Evolutionary conservation across 1,140 invertebrate species (phyloP).

Genomic region (Brachionus paranguensis): DNA sequence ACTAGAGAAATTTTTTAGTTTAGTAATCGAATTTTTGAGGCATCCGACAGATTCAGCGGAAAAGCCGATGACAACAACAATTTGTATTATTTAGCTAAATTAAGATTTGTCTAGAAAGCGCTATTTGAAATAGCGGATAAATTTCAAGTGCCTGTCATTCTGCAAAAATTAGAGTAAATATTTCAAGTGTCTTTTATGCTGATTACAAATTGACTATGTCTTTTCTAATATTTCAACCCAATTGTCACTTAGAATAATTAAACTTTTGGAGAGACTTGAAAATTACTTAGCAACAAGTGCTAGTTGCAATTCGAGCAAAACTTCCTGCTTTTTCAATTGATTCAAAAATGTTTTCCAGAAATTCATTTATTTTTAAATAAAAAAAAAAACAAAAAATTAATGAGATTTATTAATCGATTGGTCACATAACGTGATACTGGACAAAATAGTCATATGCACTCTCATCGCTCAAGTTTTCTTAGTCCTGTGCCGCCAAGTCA

Average conservation of each 20-base stretch:
- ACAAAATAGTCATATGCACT: background rate
- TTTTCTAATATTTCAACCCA: background rate
- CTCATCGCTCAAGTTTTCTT: background rate
- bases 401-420: conserved; percentile 27
- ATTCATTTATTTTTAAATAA: background rate
- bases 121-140: conserved; percentile 20
- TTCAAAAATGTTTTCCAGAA: conserved; percentile 31
- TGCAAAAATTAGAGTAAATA: conserved; percentile 14
- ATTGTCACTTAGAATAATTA: conserved; percentile 28
- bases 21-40: background rate
- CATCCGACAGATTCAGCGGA: background rate
- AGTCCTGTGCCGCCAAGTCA: background rate
- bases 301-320: conserved; percentile 1
- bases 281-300: conserved; percentile 25
- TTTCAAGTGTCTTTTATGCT: conserved; percentile 22
- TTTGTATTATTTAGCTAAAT: background rate
- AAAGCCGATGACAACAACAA: conserved; percentile 7
- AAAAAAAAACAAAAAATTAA: background rate
- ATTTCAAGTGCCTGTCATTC: conserved; percentile 31
- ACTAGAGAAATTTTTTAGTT: background rate
- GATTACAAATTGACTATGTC: background rate
- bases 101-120: background rate
- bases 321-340: conserved; percentile 13
- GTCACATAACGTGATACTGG: conserved; percentile 22
- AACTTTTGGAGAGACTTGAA: background rate